Percentiles rank a stretch among this genome's conserved stretches.
Conservation (phyloP, 2,888 invertebrate species). For the Drosophila mulleri region DNA sequence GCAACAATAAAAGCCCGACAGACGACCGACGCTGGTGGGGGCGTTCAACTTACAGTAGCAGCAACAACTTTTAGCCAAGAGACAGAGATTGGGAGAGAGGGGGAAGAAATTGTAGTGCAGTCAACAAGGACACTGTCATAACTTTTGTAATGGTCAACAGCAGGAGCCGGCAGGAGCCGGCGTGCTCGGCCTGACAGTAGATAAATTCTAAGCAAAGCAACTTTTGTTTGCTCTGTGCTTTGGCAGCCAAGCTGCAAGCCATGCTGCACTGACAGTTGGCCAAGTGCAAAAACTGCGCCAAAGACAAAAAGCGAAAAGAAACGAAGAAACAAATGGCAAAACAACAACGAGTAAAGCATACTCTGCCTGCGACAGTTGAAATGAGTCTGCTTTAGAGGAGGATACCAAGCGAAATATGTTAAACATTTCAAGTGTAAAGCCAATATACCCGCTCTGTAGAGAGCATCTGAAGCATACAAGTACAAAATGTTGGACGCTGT, state of each 20-base stretch:
- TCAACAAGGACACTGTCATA: constrained; percentile 78
- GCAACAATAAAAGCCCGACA: constrained; percentile 54
- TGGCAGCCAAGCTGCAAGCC: constrained; percentile 57
- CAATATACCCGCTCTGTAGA: too few species aligned
- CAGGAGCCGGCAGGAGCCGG: constrained; percentile 21
- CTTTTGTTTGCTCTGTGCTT: constrained; percentile 61
- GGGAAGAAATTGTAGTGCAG: constrained; percentile 59
- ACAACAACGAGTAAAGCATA: background rate
- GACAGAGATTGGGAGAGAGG: background rate
- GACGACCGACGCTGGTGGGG: background rate
- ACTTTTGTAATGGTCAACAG: constrained; percentile 73
- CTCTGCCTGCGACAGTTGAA: background rate
- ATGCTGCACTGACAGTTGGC: constrained; percentile 68
- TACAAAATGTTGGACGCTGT: constrained; percentile 21
- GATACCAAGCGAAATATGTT: too few species aligned
- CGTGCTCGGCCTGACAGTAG: constrained; percentile 62
- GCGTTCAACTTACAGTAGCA: constrained; percentile 35
- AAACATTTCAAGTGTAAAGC: too few species aligned
- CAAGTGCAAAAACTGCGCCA: constrained; percentile 57
- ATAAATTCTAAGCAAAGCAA: constrained; percentile 77
- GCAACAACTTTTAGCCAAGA: constrained; percentile 43
- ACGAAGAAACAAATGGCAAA: background rate
- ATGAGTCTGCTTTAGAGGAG: too few species aligned
- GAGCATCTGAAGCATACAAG: background rate
- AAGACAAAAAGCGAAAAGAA: constrained; percentile 19